Evolutionary conservation across 2,888 invertebrate species (phyloP).

Genomic region (Ischnus inquisitorius): DNA sequence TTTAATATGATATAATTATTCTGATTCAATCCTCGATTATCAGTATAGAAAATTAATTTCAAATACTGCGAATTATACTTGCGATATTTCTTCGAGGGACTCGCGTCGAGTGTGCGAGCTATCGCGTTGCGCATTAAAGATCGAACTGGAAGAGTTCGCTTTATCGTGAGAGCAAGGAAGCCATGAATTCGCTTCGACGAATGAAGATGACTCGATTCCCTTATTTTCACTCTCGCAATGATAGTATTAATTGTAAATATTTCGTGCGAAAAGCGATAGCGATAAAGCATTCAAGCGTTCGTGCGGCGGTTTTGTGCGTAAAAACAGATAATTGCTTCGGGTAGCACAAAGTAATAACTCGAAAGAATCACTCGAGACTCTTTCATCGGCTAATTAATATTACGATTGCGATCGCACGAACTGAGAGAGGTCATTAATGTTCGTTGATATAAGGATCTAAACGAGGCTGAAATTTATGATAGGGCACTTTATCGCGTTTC

Average conservation of each 20-base stretch:
- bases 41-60: too few species aligned
- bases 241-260: not conserved
- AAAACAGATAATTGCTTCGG: not conserved
- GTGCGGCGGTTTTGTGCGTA: not conserved
- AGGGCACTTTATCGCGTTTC: conserved; percentile 14
- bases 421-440: conserved; percentile 35
- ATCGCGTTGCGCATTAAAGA: not conserved
- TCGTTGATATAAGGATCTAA: conserved; percentile 41
- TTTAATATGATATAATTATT: too few species aligned
- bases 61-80: not conserved
- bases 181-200: not conserved
- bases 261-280: not conserved
- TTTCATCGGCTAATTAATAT: conserved; percentile 60
- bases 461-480: conserved; percentile 48
- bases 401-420: conserved; percentile 33
- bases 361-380: conserved; percentile 34
- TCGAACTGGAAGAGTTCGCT: not conserved
- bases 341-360: conserved; percentile 12
- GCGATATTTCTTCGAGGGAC: not conserved
- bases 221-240: not conserved
- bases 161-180: not conserved
- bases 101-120: not conserved
- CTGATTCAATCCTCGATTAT: too few species aligned
- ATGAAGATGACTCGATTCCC: not conserved
- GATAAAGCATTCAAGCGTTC: not conserved